Evolutionary conservation across 1,140 invertebrate species (phyloP).

Genomic region (Metaphire vulgaris): DNA sequence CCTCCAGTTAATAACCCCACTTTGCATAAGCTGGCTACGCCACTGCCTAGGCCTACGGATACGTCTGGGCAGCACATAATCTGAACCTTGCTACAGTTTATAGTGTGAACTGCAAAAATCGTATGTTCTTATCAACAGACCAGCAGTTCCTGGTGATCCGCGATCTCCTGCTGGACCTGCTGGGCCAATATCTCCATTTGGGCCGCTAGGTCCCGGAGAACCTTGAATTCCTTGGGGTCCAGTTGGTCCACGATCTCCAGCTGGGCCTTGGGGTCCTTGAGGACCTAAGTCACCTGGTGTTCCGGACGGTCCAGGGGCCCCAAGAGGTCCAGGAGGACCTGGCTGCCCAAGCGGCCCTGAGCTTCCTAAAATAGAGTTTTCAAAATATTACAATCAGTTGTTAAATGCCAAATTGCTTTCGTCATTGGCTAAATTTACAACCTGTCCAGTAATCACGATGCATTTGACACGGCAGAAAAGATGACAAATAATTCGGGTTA

Average conservation of each 20-base stretch:
- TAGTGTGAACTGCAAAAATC: too few relatives aligned
- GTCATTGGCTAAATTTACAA: too few relatives aligned
- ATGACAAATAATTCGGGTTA: too few relatives aligned
- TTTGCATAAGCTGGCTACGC: too few relatives aligned
- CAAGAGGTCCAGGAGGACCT: slow-evolving; percentile 44
- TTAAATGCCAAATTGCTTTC: too few relatives aligned
- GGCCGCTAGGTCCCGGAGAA: slow-evolving; percentile 43
- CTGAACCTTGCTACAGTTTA: too few relatives aligned
- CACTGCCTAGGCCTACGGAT: too few relatives aligned
- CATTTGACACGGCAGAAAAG: too few relatives aligned
- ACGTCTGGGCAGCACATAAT: too few relatives aligned
- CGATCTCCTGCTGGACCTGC: slow-evolving; percentile 3
- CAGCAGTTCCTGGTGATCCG: slow-evolving; percentile 16
- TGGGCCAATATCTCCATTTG: slow-evolving; percentile 18
- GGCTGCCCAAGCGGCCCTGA: slow-evolving; percentile 28
- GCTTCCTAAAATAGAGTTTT: not conserved
- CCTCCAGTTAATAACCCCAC: too few relatives aligned
- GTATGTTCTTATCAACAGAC: slow-evolving; percentile 18
- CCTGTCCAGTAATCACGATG: too few relatives aligned
- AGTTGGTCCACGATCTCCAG: slow-evolving; percentile 22
- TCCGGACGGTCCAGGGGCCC: slow-evolving; percentile 37
- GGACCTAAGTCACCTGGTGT: slow-evolving; percentile 11
- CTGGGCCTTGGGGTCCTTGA: slow-evolving; percentile 13
- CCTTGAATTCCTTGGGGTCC: slow-evolving; percentile 41
- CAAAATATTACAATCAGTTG: too few relatives aligned